phyloP scores from a whole-genome alignment of 2,888 invertebrate genomes.

The Lasioglossum pauxillum region DNA sequence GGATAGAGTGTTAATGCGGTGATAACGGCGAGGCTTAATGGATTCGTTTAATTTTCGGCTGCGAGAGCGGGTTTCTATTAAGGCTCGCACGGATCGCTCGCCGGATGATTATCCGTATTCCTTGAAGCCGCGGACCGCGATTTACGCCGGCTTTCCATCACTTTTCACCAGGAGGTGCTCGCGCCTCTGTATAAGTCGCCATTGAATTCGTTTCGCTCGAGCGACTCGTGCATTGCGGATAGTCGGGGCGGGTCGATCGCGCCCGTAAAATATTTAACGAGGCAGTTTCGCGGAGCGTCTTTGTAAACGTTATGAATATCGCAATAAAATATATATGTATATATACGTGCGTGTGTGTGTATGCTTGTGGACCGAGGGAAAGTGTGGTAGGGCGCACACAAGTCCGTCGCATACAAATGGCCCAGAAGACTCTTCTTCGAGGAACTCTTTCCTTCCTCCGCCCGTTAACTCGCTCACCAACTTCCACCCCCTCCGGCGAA shows the following conservation, averaged over 20 bases:
- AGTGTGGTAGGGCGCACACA: slow-evolving; percentile 35
- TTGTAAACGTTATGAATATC: slow-evolving; percentile 82
- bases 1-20: not conserved
- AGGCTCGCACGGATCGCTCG: slow-evolving; percentile 33
- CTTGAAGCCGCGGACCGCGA: slow-evolving; percentile 41
- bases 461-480: slow-evolving; percentile 39
- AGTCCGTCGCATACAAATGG: slow-evolving; percentile 64
- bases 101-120: slow-evolving; percentile 53
- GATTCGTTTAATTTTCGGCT: slow-evolving; percentile 4
- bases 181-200: slow-evolving; percentile 50
- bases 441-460: slow-evolving; percentile 51
- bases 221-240: slow-evolving; percentile 57
- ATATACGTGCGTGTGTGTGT: not conserved
- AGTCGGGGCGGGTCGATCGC: slow-evolving; percentile 65
- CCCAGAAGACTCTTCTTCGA: slow-evolving; percentile 44
- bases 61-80: slow-evolving; percentile 7
- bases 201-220: slow-evolving; percentile 68
- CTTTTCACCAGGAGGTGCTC: slow-evolving; percentile 52
- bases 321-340: slow-evolving; percentile 79
- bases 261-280: slow-evolving; percentile 83
- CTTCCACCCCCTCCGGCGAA: slow-evolving; percentile 28
- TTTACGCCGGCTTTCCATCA: slow-evolving; percentile 52
- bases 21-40: slow-evolving; percentile 9
- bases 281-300: slow-evolving; percentile 77
- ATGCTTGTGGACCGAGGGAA: not conserved